Percentiles rank a stretch among this genome's conserved stretches.
Evolutionary conservation across 2,113 vertebrate genomes (phyloP).

Genomic region (Agapornis roseicollis): DNA sequence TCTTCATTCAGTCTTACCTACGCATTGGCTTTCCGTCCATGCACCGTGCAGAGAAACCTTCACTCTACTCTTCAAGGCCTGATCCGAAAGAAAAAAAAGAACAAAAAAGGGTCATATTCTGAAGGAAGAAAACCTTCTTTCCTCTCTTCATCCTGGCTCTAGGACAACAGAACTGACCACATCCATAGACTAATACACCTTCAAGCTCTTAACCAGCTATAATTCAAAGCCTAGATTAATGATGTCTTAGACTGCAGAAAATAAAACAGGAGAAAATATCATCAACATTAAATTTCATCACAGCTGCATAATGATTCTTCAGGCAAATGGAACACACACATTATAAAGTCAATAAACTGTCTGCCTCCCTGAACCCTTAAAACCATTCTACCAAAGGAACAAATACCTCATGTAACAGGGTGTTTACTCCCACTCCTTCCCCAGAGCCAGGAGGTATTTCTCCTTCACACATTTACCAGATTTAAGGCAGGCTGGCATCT

Average conservation of each 20-base stretch:
- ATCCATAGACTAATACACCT: background rate
- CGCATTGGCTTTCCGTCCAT: slow-evolving; percentile 98
- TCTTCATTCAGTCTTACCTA: slow-evolving; percentile 80
- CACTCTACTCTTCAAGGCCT: slow-evolving; percentile 66
- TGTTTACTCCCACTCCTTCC: background rate
- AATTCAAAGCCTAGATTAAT: background rate
- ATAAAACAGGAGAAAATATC: background rate
- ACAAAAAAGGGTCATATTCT: background rate
- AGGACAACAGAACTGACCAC: background rate
- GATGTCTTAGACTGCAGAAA: background rate
- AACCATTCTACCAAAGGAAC: background rate
- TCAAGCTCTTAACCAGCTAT: background rate
- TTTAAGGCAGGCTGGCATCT: slow-evolving; percentile 14
- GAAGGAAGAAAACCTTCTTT: background rate
- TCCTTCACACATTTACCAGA: background rate
- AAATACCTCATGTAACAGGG: background rate
- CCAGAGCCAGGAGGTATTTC: background rate
- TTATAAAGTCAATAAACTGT: background rate
- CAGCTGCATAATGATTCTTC: background rate
- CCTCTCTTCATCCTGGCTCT: background rate
- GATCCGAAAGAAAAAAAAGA: background rate
- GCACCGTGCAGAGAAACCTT: slow-evolving; percentile 85
- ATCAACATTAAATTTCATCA: background rate
- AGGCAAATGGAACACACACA: background rate
- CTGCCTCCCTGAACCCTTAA: background rate